Base-by-base conservation (phyloP, 1,140 invertebrate genomes). In the Pygmarrhopalites habei region DNA sequence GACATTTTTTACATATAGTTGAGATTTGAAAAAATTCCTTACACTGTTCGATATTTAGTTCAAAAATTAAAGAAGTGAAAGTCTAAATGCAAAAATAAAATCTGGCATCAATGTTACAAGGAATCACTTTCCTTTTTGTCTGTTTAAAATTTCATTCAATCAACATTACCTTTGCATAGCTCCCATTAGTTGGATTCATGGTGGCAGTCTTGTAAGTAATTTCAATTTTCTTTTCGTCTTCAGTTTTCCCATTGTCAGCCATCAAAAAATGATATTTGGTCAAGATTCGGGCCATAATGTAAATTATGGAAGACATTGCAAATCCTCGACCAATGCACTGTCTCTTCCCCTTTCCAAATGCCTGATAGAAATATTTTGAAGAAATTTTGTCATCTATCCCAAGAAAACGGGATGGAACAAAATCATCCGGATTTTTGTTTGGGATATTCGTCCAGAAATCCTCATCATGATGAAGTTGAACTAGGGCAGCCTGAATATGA, bases 181-280 rank as follows among this genome's bases (percentile, higher is more conserved):
- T 55, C 10, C 51, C 51, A 21, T 32, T 28, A 14, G 23, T 10
- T 28, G 66, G 66, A 1, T 58, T 61, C 66, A 68, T 68, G 2
- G 66, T 68, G 1, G 66, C 66, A 14, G 56, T 65, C 41, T 68
- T 68, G 29, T 61, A 68, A 0, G 51, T 12, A 21, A 68, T 60
- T 3, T 4, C n/a, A 46, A 68, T 44, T 14, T 61, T 35, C 3
- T 29, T n/a, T n/a, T 62, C 44, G 4, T 10, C 17, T 23, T 60
- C 43, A 15, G 46, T 46, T n/a, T n/a, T n/a, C n/a, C n/a, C n/a
- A 25, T 26, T 41, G 7, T 49, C 44, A 3, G 15, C 46, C 2
- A 26, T 3, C 10, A 44, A 23, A 17, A 64, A 4, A 17, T 52
- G 39, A 25, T 43, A 53, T 1, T 47, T 51, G 23, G 17, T 12